Evolutionary conservation across 2,888 invertebrate genomes (phyloP), one percentile per base, ranked within the genome.

Genomic region (Isotomurus palustris): DNA sequence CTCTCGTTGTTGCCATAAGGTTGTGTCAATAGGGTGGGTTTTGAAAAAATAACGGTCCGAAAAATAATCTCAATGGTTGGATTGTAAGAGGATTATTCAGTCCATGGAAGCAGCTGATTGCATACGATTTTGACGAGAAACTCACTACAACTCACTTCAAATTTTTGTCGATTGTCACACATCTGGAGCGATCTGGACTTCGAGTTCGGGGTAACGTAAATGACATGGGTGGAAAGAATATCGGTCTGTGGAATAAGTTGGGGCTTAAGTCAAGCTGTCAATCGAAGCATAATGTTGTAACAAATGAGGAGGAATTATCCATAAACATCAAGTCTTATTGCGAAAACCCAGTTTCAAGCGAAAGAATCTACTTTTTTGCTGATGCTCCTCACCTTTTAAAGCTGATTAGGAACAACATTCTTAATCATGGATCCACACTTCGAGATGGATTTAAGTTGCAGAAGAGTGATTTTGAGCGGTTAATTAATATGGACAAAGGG

Each of bases 301-400:
- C 25, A 21, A 27, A 14, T 59, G 2, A 50, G 19, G 22, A 17
- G 5, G 32, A 6, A 49, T 17, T 21, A 25, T 25, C 10, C n/a
- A 28, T 4, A 10, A 14, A 32, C 3, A 29, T 28, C 4, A 25
- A 28, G n/a, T 4, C 4, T n/a, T 28, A 12, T n/a, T 28, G 25
- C 27, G 3, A 27, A 17, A 49, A 35, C 35, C 49, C 49, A 21
- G 5, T 19, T 4, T 6, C 3, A 25, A 25, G 25, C 4, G 40
- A 48, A 1, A 25, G 40, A 8, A 52, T 64, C 2, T 62, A 32
- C 27, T 58, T 55, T 8, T 59, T 64, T 56, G 52, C 56, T 12
- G 58, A 64, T 25, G 43, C 36, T 12, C 61, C 58, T 1, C 64
- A 64, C 29, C 17, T 61, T 2, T 5, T 64, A 5, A 61, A 64